A percentile compares a stretch with the other conserved stretches of the same genome.
Evolutionary conservation across 2,888 invertebrate genomes (phyloP).

Genomic region (Eurois occulta): DNA sequence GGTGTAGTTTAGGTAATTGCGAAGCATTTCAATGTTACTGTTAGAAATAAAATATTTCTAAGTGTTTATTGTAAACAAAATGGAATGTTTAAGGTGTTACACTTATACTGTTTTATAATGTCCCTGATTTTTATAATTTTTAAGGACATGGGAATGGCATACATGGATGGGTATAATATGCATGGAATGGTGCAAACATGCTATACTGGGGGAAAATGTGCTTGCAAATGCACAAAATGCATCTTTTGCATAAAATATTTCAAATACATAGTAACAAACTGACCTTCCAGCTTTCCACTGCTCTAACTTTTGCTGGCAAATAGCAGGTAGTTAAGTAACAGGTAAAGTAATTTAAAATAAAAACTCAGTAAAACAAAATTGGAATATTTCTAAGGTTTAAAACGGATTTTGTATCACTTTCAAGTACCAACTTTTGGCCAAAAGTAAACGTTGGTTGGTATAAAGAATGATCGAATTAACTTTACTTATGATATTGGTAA

Average conservation of each 20-base stretch:
- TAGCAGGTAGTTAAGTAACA: not conserved
- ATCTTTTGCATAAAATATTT: constrained; percentile 10
- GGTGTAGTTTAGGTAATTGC: constrained; percentile 2
- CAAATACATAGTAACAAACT: constrained; percentile 25
- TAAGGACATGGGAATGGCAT: constrained; percentile 16
- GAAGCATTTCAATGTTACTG: constrained; percentile 16
- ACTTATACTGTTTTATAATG: not conserved
- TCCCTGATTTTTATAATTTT: constrained; percentile 22
- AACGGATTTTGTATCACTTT: not conserved
- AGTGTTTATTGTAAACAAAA: constrained; percentile 11
- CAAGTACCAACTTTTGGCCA: not conserved
- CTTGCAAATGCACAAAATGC: constrained; percentile 41
- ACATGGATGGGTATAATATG: constrained; percentile 39
- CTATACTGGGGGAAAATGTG: constrained; percentile 31
- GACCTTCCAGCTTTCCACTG: constrained; percentile 8
- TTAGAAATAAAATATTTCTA: not conserved
- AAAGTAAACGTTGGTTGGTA: not conserved
- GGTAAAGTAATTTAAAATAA: not conserved
- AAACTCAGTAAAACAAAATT: not conserved
- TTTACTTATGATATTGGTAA: not conserved
- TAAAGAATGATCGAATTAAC: not conserved
- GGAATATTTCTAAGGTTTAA: no score
- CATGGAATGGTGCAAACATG: constrained; percentile 56
- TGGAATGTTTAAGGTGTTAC: not conserved
- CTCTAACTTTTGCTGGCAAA: not conserved